phyloP scores from a whole-genome alignment of 1,140 invertebrate genomes.

The Manduca sexta region DNA sequence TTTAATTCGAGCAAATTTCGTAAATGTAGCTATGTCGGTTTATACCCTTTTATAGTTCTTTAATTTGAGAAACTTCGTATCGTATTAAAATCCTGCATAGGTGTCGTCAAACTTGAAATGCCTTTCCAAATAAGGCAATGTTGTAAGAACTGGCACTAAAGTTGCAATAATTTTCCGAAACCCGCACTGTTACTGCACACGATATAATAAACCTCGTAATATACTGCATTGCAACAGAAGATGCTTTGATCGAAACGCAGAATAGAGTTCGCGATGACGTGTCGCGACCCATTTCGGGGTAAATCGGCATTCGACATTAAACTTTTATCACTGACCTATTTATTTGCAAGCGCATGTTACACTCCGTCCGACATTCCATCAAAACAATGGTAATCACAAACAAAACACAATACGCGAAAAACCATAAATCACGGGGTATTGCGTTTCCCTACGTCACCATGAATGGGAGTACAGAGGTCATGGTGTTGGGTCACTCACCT shows the following conservation, averaged over 20 bases:
- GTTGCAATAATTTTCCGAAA: too few species aligned
- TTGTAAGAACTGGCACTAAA: too few species aligned
- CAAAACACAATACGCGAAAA: constrained; percentile 7
- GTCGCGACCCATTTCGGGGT: constrained; percentile 38
- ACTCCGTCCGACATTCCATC: neutral
- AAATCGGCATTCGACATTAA: constrained; percentile 20
- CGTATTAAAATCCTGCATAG: too few species aligned
- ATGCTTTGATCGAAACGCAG: too few species aligned
- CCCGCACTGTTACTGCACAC: too few species aligned
- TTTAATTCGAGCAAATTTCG: too few species aligned
- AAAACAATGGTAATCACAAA: constrained; percentile 6
- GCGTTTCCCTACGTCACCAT: constrained; percentile 40
- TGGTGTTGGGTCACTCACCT: constrained; percentile 34
- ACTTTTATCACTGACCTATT: constrained; percentile 5
- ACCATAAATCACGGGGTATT: constrained; percentile 7
- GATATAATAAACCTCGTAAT: too few species aligned
- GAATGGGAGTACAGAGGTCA: constrained; percentile 20
- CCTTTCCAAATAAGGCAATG: too few species aligned
- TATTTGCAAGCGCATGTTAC: neutral
- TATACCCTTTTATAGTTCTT: too few species aligned
- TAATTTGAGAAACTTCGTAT: too few species aligned
- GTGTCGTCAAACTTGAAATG: too few species aligned
- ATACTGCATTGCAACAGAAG: neutral
- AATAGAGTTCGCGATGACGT: constrained; percentile 10
- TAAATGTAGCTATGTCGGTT: too few species aligned